Conservation (phyloP, 2,113 vertebrate species). For the Pollimyrus isidori region DNA sequence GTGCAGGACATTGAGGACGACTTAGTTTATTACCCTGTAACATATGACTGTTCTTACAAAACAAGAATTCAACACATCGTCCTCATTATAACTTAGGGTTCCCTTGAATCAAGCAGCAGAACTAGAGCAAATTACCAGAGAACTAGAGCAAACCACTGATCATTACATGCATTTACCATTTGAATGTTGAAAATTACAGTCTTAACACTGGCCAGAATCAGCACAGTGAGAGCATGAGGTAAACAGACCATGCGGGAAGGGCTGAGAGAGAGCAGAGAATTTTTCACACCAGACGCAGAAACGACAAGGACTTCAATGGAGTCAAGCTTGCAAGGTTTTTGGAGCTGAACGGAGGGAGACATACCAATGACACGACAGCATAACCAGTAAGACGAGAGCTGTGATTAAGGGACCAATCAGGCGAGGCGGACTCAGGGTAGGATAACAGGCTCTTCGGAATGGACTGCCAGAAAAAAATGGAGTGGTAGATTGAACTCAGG, state of each 20-base stretch:
- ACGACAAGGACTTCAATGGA: not conserved
- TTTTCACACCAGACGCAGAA: not conserved
- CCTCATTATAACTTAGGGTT: not conserved
- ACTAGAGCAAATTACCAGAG: not conserved
- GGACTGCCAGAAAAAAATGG: not conserved
- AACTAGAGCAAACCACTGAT: not conserved
- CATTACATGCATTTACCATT: not conserved
- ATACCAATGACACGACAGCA: not conserved
- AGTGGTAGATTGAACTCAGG: not conserved
- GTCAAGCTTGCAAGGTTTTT: not conserved
- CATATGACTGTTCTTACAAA: not conserved
- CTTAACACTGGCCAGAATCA: not conserved
- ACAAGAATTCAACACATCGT: not conserved
- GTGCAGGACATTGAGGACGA: not conserved
- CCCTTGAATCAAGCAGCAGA: not conserved
- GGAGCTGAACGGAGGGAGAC: not conserved
- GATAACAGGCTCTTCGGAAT: not conserved
- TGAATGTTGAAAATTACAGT: not conserved
- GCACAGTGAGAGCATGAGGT: not conserved
- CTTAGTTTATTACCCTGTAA: not conserved
- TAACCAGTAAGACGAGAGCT: not conserved
- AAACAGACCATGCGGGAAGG: not conserved
- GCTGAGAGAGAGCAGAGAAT: not conserved
- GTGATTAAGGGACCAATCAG: not conserved
- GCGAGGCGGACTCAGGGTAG: not conserved